Evolutionary conservation across 2,888 invertebrate species (phyloP).

Genomic region (Dicyrtoma fusca): DNA sequence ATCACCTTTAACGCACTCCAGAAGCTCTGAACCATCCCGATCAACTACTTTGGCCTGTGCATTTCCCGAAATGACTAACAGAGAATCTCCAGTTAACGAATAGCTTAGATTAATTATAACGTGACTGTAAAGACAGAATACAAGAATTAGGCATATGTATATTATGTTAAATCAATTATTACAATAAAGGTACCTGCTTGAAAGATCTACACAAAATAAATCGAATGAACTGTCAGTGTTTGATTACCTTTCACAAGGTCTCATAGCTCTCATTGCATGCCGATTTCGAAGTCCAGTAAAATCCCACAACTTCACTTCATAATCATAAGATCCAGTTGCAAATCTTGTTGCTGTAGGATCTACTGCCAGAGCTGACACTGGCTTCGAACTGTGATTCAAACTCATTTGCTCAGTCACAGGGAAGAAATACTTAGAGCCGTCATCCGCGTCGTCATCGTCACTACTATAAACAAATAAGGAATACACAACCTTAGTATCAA

Average conservation of each 20-base stretch:
- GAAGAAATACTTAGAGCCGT: conserved; percentile 58
- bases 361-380: conserved; percentile 84
- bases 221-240: neutral
- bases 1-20: conserved; percentile 93
- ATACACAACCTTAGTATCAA: too few relatives aligned
- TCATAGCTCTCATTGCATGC: conserved; percentile 87
- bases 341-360: conserved; percentile 93
- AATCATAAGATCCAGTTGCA: conserved; percentile 91
- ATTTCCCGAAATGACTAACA: conserved; percentile 89
- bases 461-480: too few relatives aligned
- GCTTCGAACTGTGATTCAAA: conserved; percentile 87
- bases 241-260: conserved; percentile 79
- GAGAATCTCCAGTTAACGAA: conserved; percentile 89
- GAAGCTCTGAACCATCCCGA: conserved; percentile 88
- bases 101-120: conserved; percentile 88
- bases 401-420: conserved; percentile 67
- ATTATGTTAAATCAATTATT: neutral
- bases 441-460: conserved; percentile 52
- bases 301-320: conserved; percentile 97
- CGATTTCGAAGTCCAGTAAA: conserved; percentile 98
- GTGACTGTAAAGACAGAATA: conserved; percentile 64
- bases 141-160: neutral
- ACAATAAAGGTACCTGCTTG: too few relatives aligned
- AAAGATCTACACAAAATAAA: neutral
- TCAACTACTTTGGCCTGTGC: conserved; percentile 92